These are phyloP conservation scores for Ciconia maguari DNA, from an alignment of 2,113 vertebrate genomes.

Conservation along the genomic window DNA sequence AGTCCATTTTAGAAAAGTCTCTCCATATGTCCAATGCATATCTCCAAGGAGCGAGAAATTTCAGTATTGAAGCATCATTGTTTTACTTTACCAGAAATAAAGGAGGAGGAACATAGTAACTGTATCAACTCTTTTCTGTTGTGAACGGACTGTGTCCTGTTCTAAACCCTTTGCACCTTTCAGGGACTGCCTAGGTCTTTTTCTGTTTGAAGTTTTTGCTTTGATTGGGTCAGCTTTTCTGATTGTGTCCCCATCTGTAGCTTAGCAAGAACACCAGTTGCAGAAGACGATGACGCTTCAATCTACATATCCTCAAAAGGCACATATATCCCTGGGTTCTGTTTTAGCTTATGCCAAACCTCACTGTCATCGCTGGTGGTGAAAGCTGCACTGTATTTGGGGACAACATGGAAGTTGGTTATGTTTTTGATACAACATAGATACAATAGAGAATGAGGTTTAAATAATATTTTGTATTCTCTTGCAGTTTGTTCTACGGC, in stretches of 20 bases:
- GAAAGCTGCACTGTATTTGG: not conserved
- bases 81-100: not conserved
- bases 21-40: not conserved
- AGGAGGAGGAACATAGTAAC: not conserved
- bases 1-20: not conserved
- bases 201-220: not conserved
- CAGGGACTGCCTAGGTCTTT: not conserved
- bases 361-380: not conserved
- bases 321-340: not conserved
- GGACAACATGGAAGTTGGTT: not conserved
- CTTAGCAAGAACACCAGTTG: not conserved
- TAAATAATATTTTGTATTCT: not conserved
- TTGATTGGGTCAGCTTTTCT: not conserved
- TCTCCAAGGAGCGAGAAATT: not conserved
- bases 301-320: not conserved
- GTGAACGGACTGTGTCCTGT: not conserved
- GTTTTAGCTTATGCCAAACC: not conserved
- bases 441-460: not conserved
- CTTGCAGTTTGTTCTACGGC: not conserved
- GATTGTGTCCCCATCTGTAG: not conserved
- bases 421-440: not conserved
- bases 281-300: accelerated
- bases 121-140: not conserved
- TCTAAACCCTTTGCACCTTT: not conserved
- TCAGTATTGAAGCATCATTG: not conserved